Evolutionary conservation across 2,113 vertebrate genomes (phyloP), one percentile per base, ranked within the genome.

Genomic region (Takifugu flavidus): DNA sequence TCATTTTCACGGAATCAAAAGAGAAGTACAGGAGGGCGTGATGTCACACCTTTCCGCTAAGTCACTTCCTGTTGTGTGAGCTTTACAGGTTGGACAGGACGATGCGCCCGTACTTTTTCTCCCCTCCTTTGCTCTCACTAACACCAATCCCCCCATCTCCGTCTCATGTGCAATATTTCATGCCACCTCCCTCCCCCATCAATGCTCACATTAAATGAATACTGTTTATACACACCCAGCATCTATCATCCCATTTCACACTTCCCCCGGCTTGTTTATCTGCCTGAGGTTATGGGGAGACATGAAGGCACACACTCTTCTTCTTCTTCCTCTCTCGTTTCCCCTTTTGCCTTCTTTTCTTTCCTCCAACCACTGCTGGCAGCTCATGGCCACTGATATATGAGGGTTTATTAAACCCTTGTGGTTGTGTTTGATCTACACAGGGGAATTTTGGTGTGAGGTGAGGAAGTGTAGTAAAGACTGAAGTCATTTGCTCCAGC

Each of bases 211-310:
- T 85, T 86, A 87, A 87, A 86, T 82, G 71, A 82, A 20, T 81
- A 86, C 79, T 86, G 85, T 88, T 88, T 84, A 87, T 85, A 84
- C 83, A 86, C 82, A 82, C 57, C 75, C 82, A 74, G 84, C 81
- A 82, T 83, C 83, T 82, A 78, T 90, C 87, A 91, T 86, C 85
- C 83, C 74, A 84, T 90, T 87, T 88, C 84, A 86, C 82, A 88
- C 82, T 82, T 85, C 87, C 83, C 59, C 77, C 46, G 62, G 79
- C 78, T 82, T 90, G 85, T 90, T 88, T 87, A 87, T 85, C 67
- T 72, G 82, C 87, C 75, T 74, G 61, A 53, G 85, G 84, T 80
- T 72, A 70, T 79, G 77, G 72, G 77, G 77, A 83, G 71, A 87
- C 86, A 85, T 86, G 82, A 87, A 88, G 84, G 82, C 75, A 29